phyloP scores from a whole-genome alignment of 2,888 invertebrate genomes.

The Neria commutata region DNA sequence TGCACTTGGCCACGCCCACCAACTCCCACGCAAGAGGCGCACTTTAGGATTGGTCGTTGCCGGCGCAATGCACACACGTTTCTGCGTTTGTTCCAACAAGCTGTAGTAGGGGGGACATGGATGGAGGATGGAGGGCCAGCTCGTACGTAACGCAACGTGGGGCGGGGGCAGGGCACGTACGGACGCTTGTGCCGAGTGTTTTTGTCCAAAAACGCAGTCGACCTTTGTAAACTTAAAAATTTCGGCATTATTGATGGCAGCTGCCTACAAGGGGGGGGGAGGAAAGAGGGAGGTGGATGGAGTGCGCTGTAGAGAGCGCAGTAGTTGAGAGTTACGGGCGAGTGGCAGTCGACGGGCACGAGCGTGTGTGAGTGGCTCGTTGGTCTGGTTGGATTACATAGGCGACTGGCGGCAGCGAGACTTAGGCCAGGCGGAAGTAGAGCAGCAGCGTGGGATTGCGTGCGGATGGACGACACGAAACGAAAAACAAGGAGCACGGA shows the following conservation, averaged over 20 bases:
- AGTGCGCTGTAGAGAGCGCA: neutral
- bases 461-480: slow-evolving; percentile 21
- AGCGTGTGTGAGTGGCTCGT: neutral
- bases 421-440: slow-evolving; percentile 6
- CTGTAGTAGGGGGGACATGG: neutral
- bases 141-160: slow-evolving; percentile 19
- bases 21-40: slow-evolving; percentile 6
- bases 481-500: slow-evolving; percentile 40
- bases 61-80: neutral
- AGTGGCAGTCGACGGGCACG: neutral
- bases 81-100: neutral
- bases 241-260: slow-evolving; percentile 56
- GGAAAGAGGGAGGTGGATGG: slow-evolving; percentile 2
- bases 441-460: slow-evolving; percentile 12
- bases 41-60: slow-evolving; percentile 31
- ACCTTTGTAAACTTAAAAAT: slow-evolving; percentile 42
- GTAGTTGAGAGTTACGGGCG: slow-evolving; percentile 13
- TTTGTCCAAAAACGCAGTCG: slow-evolving; percentile 38
- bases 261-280: slow-evolving; percentile 20
- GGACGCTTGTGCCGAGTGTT: neutral
- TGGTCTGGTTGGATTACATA: slow-evolving; percentile 22
- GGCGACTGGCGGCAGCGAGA: neutral
- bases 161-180: neutral
- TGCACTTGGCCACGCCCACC: slow-evolving; percentile 20
- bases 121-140: neutral